A percentile compares a stretch with the other conserved stretches of the same genome.
Conservation (phyloP, 2,797 vertebrate species). For the Pseudochirops cupreus region DNA sequence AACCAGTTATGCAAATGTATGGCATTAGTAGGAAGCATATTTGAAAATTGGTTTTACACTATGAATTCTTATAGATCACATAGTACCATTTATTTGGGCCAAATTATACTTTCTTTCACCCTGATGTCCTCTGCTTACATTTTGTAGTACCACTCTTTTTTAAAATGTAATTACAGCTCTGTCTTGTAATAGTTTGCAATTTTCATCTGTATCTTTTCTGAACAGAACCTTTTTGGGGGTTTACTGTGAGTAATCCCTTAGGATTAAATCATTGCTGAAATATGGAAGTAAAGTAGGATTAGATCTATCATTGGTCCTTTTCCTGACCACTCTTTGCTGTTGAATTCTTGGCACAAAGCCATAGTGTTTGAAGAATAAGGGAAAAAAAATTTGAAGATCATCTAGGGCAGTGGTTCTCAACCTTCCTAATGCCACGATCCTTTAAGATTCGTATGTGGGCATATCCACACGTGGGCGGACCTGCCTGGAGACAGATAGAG, state of each 20-base stretch:
- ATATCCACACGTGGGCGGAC: too few species aligned
- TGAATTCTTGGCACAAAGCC: not conserved
- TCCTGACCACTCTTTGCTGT: constrained; percentile 35
- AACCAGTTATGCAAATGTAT: not conserved
- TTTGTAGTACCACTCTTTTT: not conserved
- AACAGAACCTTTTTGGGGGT: constrained; percentile 65
- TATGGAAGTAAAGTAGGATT: constrained; percentile 77
- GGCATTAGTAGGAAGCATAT: not conserved
- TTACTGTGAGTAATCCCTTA: constrained; percentile 81
- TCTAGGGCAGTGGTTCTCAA: not conserved
- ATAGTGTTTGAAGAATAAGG: not conserved
- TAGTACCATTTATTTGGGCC: not conserved
- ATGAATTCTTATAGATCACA: not conserved
- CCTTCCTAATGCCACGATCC: too few species aligned
- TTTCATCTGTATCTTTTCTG: constrained; percentile 49
- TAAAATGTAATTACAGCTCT: not conserved
- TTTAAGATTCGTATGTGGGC: too few species aligned
- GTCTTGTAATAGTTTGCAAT: not conserved
- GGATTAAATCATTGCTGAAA: constrained; percentile 88
- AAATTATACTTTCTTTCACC: not conserved
- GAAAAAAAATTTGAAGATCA: not conserved
- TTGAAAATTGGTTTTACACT: not conserved
- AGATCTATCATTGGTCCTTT: constrained; percentile 73
- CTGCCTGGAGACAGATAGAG: too few species aligned
- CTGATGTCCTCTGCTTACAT: not conserved